Conservation (phyloP, 2,888 invertebrate species). For the Entomobrya multifasciata region DNA sequence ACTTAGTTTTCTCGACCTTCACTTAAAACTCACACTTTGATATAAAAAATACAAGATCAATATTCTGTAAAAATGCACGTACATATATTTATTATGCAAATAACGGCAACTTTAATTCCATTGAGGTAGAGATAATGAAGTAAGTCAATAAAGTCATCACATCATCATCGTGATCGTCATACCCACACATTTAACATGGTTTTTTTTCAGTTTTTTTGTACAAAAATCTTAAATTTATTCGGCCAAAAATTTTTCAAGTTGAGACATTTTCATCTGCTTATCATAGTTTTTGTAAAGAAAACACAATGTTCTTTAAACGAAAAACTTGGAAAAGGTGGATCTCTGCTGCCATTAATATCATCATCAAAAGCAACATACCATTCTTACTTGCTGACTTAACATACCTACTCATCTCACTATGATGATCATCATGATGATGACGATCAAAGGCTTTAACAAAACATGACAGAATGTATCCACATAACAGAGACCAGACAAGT, state of each 20-base stretch:
- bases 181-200: not conserved
- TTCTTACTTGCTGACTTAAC: not conserved
- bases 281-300: constrained; percentile 13
- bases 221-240: too few relatives aligned
- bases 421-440: too few relatives aligned
- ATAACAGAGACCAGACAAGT: constrained; percentile 19
- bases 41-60: not conserved
- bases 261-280: not conserved
- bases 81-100: too few relatives aligned
- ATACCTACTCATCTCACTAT: too few relatives aligned
- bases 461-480: not conserved
- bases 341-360: constrained; percentile 44
- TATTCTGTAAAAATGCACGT: not conserved
- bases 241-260: not conserved
- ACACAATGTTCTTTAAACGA: constrained; percentile 3
- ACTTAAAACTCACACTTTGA: too few relatives aligned
- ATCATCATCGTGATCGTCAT: not conserved
- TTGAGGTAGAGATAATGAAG: constrained; percentile 34
- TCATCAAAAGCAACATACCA: too few relatives aligned
- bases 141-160: constrained; percentile 56
- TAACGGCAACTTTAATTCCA: constrained; percentile 10
- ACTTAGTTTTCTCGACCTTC: constrained; percentile 44
- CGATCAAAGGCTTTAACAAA: too few relatives aligned
- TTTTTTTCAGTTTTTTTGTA: too few relatives aligned
- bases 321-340: constrained; percentile 73